A percentile compares a stretch with the other conserved stretches of the same genome.
phyloP scores from a whole-genome alignment of 2,113 vertebrate genomes.

The Pachyramphus minor region DNA sequence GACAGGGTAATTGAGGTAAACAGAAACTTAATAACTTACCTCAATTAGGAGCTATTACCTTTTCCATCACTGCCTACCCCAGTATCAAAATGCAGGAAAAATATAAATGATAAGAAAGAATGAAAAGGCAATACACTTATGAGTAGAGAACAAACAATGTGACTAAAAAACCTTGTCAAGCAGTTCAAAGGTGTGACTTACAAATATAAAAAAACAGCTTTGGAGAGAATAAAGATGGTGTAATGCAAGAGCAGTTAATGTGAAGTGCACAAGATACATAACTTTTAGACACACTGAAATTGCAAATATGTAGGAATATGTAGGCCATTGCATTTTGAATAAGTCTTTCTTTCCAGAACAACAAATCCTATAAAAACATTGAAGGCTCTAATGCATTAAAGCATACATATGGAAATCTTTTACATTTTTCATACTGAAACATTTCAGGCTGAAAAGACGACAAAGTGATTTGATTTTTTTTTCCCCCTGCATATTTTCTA shows the following conservation, averaged over 20 bases:
- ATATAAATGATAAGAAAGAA: neutral
- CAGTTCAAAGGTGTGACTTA: neutral
- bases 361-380: neutral
- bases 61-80: neutral
- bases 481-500: neutral
- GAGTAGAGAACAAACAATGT: neutral
- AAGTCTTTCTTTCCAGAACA: neutral
- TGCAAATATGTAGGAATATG: neutral
- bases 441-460: neutral
- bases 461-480: neutral
- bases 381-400: neutral
- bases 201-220: neutral
- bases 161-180: rapidly evolving
- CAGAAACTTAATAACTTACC: neutral
- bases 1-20: neutral
- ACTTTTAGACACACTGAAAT: neutral
- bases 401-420: neutral
- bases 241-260: neutral
- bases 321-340: neutral
- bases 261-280: neutral
- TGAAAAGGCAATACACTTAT: neutral
- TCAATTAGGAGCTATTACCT: neutral
- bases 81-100: neutral
- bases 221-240: neutral
- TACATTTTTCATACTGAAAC: neutral